Percentiles rank a stretch among this genome's conserved stretches.
Conservation (phyloP, 2,888 invertebrate genomes). For the Stenchaetothrips biformis region DNA sequence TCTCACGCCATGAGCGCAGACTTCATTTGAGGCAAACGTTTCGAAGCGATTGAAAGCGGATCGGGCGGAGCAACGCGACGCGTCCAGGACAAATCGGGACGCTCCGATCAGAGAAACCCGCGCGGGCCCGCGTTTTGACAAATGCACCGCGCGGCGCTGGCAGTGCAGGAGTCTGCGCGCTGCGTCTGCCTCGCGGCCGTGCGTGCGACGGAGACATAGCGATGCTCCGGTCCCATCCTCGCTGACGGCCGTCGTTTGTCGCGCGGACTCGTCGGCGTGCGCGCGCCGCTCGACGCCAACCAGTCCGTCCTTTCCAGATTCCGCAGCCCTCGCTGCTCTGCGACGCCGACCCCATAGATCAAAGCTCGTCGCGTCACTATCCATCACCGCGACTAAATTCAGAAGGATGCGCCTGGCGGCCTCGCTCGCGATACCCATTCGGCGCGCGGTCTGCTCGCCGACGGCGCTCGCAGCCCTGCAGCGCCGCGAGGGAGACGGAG, state of each 20-base stretch:
- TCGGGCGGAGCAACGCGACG: neutral
- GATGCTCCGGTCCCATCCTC: neutral
- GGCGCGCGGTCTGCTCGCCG: neutral
- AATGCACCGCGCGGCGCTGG: neutral
- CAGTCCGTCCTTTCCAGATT: neutral
- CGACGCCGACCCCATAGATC: conserved; percentile 20
- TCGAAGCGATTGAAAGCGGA: too few relatives aligned
- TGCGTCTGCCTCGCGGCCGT: neutral
- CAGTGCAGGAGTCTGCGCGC: neutral
- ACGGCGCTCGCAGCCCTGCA: neutral
- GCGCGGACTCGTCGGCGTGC: neutral
- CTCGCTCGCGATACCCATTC: neutral
- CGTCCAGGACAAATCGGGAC: neutral
- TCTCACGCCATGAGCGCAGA: too few relatives aligned
- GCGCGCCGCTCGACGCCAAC: neutral
- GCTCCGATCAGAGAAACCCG: neutral
- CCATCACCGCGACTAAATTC: neutral
- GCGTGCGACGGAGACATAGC: neutral
- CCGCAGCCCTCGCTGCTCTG: neutral
- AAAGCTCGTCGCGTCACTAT: neutral
- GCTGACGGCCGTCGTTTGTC: neutral
- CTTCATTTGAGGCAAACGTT: too few relatives aligned
- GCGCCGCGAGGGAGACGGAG: neutral
- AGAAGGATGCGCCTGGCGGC: neutral
- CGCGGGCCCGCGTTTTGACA: conserved; percentile 3